Conservation (phyloP, 2,888 invertebrate species). For the Tillus elongatus region DNA sequence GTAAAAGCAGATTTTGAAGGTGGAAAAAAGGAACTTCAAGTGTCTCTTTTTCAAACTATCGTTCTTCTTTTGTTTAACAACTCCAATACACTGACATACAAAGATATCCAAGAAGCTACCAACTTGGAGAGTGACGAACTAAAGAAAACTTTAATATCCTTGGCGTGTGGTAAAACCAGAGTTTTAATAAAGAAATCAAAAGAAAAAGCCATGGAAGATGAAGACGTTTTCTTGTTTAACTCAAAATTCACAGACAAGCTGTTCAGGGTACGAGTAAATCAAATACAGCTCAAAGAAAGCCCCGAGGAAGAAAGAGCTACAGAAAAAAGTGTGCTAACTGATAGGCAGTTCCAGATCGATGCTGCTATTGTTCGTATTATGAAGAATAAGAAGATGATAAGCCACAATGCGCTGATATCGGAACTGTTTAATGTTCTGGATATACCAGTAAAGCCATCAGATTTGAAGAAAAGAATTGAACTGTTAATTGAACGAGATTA, state of each 20-base stretch:
- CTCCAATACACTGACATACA: constrained; percentile 64
- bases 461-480: constrained; percentile 96
- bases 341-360: constrained; percentile 98
- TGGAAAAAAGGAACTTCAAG: constrained; percentile 87
- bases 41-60: constrained; percentile 91
- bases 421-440: constrained; percentile 94
- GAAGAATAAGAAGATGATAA: constrained; percentile 93
- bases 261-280: constrained; percentile 95
- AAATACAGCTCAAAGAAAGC: constrained; percentile 73
- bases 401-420: constrained; percentile 87
- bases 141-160: constrained; percentile 83
- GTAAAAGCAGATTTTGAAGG: constrained; percentile 76
- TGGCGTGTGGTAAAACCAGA: constrained; percentile 86
- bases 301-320: constrained; percentile 87
- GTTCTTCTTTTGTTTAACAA: constrained; percentile 89
- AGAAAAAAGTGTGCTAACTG: constrained; percentile 94
- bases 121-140: constrained; percentile 87
- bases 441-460: constrained; percentile 95
- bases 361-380: constrained; percentile 97
- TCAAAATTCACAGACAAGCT: constrained; percentile 87
- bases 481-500: constrained; percentile 97
- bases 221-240: constrained; percentile 75
- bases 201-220: constrained; percentile 74
- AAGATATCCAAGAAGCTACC: constrained; percentile 81
- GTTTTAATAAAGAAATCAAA: constrained; percentile 79